Evolutionary conservation across 2,113 vertebrate genomes (phyloP).

Genomic region (Prionailurus bengalensis): DNA sequence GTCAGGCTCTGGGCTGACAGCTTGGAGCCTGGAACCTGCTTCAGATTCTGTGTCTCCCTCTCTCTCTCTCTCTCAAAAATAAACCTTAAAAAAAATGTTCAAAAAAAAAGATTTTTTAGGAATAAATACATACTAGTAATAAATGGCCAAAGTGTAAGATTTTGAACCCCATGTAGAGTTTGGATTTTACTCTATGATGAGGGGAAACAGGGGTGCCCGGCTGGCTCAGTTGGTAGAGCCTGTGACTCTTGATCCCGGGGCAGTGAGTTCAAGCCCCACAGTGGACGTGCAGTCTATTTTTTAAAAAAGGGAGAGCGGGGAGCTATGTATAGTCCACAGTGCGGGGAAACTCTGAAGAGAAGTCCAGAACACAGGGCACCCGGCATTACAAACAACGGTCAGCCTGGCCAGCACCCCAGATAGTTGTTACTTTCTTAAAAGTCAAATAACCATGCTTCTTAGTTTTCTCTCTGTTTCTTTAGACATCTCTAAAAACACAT

Average conservation of each 20-base stretch:
- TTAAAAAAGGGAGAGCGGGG: neutral
- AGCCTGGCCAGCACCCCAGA: neutral
- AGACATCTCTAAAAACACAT: neutral
- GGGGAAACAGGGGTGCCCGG: neutral
- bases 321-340: neutral
- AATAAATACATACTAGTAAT: neutral
- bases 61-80: too few relatives aligned
- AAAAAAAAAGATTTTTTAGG: neutral
- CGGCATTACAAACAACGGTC: slow-evolving; percentile 25
- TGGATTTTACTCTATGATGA: slow-evolving; percentile 31
- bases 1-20: too few relatives aligned
- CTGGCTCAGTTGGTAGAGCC: neutral
- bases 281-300: neutral
- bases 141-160: neutral
- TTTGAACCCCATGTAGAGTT: neutral
- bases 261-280: neutral
- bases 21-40: too few relatives aligned
- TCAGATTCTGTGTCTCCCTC: too few relatives aligned
- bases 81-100: too few relatives aligned
- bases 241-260: neutral
- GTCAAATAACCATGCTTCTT: neutral
- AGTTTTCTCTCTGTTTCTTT: neutral
- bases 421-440: slow-evolving; percentile 32
- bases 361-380: neutral
- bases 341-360: neutral